phyloP scores from a whole-genome alignment of 2,888 invertebrate species.

The Pterostichus niger region DNA sequence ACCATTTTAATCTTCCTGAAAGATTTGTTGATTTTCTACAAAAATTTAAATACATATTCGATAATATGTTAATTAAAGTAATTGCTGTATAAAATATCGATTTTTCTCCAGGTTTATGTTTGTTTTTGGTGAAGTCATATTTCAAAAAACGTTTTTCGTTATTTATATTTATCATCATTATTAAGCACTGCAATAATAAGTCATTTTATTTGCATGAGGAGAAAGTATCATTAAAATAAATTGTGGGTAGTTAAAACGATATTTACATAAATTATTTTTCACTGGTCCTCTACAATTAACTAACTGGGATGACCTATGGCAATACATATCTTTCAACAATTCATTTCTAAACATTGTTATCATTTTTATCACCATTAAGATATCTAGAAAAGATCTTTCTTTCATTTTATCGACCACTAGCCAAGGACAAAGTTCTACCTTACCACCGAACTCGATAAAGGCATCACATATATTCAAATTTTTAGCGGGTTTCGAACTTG shows the following conservation, averaged over 20 bases:
- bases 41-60: neutral
- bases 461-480: too few relatives aligned
- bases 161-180: conserved; percentile 50
- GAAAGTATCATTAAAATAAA: conserved; percentile 53
- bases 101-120: conserved; percentile 16
- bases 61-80: neutral
- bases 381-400: too few relatives aligned
- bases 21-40: conserved; percentile 5
- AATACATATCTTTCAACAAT: conserved; percentile 1
- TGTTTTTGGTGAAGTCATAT: conserved; percentile 35
- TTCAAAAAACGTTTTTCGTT: conserved; percentile 38
- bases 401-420: too few relatives aligned
- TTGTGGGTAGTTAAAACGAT: conserved; percentile 48
- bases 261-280: conserved; percentile 52
- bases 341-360: conserved; percentile 15
- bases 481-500: too few relatives aligned
- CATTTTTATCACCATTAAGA: neutral
- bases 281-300: conserved; percentile 10
- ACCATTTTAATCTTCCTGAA: neutral
- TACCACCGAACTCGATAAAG: too few relatives aligned
- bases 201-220: conserved; percentile 50
- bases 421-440: too few relatives aligned
- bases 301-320: conserved; percentile 1
- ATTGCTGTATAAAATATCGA: conserved; percentile 50
- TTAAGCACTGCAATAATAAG: conserved; percentile 37